phyloP scores from a whole-genome alignment of 2,888 invertebrate genomes.

The Monoplex corrugatus region DNA sequence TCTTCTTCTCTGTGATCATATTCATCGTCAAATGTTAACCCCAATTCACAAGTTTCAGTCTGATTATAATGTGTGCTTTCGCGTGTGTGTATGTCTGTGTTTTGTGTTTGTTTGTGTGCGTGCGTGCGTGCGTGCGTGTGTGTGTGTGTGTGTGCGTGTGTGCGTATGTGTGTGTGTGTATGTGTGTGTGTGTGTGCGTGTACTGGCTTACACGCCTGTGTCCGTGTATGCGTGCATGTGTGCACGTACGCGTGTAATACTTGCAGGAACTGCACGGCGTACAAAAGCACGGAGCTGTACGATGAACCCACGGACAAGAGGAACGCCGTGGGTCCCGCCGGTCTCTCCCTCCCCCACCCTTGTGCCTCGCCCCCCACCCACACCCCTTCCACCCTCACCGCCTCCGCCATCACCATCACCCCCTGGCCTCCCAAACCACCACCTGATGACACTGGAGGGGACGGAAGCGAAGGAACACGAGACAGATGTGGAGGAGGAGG shows the following conservation, averaged over 20 bases:
- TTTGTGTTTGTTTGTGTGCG: background rate
- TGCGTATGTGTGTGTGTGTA: background rate
- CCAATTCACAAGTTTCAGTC: too few relatives aligned
- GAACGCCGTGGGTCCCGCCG: slow-evolving; percentile 45
- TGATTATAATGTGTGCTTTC: background rate
- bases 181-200: too few relatives aligned
- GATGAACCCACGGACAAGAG: slow-evolving; percentile 53
- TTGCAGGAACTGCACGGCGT: slow-evolving; percentile 72
- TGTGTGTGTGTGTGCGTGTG: background rate
- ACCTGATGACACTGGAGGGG: slow-evolving; percentile 4
- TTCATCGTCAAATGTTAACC: too few relatives aligned
- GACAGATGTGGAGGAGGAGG: background rate
- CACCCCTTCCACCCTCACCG: background rate
- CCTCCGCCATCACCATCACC: slow-evolving; percentile 34
- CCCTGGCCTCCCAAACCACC: slow-evolving; percentile 15
- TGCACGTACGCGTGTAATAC: background rate
- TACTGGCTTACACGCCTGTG: too few relatives aligned
- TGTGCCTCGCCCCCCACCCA: background rate
- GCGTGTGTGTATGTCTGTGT: background rate
- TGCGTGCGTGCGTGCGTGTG: slow-evolving; percentile 4
- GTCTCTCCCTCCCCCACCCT: background rate
- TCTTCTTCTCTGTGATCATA: too few relatives aligned
- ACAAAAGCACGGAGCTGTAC: slow-evolving; percentile 63
- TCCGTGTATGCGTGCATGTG: background rate
- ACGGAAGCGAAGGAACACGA: background rate